Conservation (phyloP, 2,888 invertebrate genomes). For the Deilephila porcellus region DNA sequence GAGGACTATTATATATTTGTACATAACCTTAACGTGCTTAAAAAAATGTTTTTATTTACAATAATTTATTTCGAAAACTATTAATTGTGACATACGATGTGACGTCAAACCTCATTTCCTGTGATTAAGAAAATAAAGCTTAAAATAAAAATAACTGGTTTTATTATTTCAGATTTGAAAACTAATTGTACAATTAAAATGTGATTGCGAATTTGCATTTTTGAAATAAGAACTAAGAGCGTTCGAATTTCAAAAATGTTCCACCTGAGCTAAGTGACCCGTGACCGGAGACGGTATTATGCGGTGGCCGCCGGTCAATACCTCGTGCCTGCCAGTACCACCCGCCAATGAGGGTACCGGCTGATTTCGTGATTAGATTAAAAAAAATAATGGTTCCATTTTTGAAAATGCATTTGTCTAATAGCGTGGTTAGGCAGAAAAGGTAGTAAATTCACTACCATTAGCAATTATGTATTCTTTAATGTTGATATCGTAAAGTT, state of each 20-base stretch:
- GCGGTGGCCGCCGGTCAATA: conserved; percentile 70
- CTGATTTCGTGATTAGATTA: conserved; percentile 71
- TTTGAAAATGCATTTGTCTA: conserved; percentile 44
- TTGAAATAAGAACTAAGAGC: conserved; percentile 15
- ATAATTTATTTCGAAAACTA: no score
- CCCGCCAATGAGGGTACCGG: conserved; percentile 59
- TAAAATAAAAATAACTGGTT: no score
- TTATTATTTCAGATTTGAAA: no score
- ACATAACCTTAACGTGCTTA: no score
- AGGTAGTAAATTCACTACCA: not conserved
- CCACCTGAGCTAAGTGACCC: conserved; percentile 57
- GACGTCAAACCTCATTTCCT: no score
- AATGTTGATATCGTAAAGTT: not conserved
- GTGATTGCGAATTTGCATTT: not conserved
- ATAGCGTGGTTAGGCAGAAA: not conserved
- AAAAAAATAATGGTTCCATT: conserved; percentile 58
- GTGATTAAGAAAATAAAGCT: no score
- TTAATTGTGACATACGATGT: no score
- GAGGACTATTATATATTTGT: no score
- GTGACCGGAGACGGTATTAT: conserved; percentile 41
- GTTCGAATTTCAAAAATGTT: conserved; percentile 54
- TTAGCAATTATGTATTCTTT: not conserved
- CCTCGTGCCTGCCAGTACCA: conserved; percentile 71
- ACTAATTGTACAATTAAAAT: not conserved
- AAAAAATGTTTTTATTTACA: no score